Evolutionary conservation across 2,888 invertebrate species (phyloP), one percentile per base, ranked within the genome.

Genomic region (Hipparchia sbordonii): DNA sequence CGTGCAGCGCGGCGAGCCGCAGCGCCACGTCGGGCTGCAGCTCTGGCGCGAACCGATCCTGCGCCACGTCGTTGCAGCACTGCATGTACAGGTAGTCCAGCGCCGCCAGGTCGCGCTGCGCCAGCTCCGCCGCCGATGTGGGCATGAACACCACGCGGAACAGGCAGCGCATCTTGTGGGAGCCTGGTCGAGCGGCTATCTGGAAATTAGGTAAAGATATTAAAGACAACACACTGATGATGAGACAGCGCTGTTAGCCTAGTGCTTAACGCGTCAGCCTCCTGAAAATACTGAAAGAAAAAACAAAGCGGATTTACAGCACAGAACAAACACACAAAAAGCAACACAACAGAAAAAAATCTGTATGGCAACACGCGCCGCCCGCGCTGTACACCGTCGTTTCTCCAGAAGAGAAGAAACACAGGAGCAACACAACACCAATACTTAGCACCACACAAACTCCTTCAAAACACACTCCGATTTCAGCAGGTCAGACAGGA

Each of bases 61-160:
- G 97, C 0, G 98, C 97, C 12, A 98, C 98, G 89, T 98, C 98
- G 86, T 98, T 98, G 87, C 98, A 98, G 89, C 98, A 98, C 92
- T 98, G 98, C 87, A 96, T 95, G 90, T 97, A 98, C 54, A 98
- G 95, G 89, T 98, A 98, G 89, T 98, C 98, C 81, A 98, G 95
- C 0, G 98, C 97, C 33, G 96, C 96, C 12, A 97, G 95, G 92
- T 98, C 98, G 78, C 95, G 95, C 86, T 97, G 96, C 0, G 98
- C 97, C 69, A 98, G 91, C 72, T 96, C 97, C 4, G 97, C 97
- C 0, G 98, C 97, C 68, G 98, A 97, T 33, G 95, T 95, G 5
- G 98, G 98, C 82, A 98, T 97, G 92, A 98, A 98, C 9, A 97
- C 96, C 65, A 98, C 96, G 65, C 98, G 96, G 92, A 98, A 98